These are phyloP conservation scores for Turritopsis rubra DNA, from an alignment of 30 jellyfish, hydroid and myxozoan genomes.

Conservation along the genomic window DNA sequence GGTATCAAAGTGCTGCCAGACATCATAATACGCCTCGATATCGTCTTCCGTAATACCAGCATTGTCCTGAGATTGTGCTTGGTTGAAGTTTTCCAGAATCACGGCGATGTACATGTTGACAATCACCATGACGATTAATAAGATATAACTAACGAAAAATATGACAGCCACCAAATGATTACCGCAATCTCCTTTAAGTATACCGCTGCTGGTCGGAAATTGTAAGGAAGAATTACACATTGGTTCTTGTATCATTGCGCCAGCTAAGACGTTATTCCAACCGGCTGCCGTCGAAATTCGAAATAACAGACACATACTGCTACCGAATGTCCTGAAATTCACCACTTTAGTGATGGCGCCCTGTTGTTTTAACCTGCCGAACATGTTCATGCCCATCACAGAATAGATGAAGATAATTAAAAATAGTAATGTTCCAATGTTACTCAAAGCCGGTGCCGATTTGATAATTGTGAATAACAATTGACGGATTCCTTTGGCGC, in stretches of 20 bases:
- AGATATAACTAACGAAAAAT: constrained; percentile 64
- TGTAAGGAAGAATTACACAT: constrained; percentile 34
- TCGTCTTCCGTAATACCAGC: constrained; percentile 97
- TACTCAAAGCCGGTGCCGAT: constrained; percentile 89
- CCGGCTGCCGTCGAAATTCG: constrained; percentile 98
- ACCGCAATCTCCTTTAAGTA: constrained; percentile 59
- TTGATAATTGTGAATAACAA: constrained; percentile 76
- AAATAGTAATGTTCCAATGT: constrained; percentile 77
- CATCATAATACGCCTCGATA: constrained; percentile 82
- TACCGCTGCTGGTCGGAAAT: constrained; percentile 6
- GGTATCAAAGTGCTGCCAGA: constrained; percentile 92
- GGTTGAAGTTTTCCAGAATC: constrained; percentile 81
- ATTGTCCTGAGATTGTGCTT: constrained; percentile 89
- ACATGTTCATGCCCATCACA: constrained; percentile 63
- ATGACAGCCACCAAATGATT: constrained; percentile 54
- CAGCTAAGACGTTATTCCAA: constrained; percentile 91
- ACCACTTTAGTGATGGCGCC: constrained; percentile 78
- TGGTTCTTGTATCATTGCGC: constrained; percentile 86
- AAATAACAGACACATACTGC: constrained; percentile 88
- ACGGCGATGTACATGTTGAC: constrained; percentile 94
- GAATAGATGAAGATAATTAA: constrained; percentile 80
- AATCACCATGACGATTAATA: constrained; percentile 65
- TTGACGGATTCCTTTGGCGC: constrained; percentile 96
- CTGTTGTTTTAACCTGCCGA: constrained; percentile 70
- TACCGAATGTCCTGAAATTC: constrained; percentile 84